Percentiles rank a stretch among this genome's conserved stretches.
Evolutionary conservation across 2,888 invertebrate species (phyloP).

Genomic region (Spialia ferax): DNA sequence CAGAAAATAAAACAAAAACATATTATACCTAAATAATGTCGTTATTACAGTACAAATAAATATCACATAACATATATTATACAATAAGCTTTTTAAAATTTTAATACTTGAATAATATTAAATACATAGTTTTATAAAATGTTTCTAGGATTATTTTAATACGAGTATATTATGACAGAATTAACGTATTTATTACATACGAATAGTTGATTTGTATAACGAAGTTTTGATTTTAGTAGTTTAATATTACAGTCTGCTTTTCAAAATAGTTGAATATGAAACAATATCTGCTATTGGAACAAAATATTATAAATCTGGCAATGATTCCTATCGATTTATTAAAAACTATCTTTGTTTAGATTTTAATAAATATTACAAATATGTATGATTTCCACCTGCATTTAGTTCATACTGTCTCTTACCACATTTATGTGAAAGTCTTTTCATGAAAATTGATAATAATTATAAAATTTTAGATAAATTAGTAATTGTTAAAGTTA

Average conservation of each 20-base stretch:
- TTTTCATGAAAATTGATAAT: conserved; percentile 34
- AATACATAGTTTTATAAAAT: conserved; percentile 26
- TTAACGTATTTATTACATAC: conserved; percentile 27
- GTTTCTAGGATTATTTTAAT: conserved; percentile 33
- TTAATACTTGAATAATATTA: conserved; percentile 41
- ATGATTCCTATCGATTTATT: too few relatives aligned
- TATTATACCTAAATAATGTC: conserved; percentile 29
- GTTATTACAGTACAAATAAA: conserved; percentile 40
- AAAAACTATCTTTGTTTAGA: not conserved
- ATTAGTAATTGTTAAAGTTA: conserved; percentile 29
- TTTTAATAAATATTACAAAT: not conserved
- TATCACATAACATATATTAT: conserved; percentile 26
- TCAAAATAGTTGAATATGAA: not conserved
- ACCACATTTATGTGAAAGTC: not conserved
- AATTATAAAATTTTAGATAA: conserved; percentile 28
- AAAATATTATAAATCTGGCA: too few relatives aligned
- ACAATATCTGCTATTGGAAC: too few relatives aligned
- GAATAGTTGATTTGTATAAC: conserved; percentile 13
- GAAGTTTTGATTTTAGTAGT: not conserved
- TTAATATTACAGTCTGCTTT: not conserved
- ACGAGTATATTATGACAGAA: conserved; percentile 16
- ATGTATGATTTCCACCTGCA: not conserved
- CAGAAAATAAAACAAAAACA: conserved; percentile 13
- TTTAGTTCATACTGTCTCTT: not conserved
- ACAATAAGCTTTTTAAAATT: conserved; percentile 41